Evolutionary conservation across 2,888 invertebrate species (phyloP).

Genomic region (Perithous albicinctus): DNA sequence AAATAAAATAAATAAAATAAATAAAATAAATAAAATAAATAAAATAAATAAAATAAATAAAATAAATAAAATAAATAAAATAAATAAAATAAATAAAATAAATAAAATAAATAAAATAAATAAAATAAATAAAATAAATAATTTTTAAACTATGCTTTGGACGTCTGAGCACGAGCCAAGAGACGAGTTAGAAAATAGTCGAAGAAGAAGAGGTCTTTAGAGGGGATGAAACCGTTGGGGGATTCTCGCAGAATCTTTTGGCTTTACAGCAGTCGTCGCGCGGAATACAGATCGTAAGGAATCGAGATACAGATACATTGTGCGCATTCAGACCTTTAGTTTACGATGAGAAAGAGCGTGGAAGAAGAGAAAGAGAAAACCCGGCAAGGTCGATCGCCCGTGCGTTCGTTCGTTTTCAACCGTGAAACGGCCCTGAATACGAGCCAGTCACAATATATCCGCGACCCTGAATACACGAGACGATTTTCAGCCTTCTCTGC

Average conservation of each 20-base stretch:
- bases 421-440: slow-evolving; percentile 61
- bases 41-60: too few species aligned
- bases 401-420: slow-evolving; percentile 52
- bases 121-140: too few species aligned
- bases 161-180: neutral
- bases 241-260: slow-evolving; percentile 31
- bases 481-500: slow-evolving; percentile 42
- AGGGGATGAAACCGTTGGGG: slow-evolving; percentile 22
- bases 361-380: slow-evolving; percentile 38
- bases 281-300: slow-evolving; percentile 54
- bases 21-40: too few species aligned
- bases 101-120: too few species aligned
- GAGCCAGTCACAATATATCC: slow-evolving; percentile 14
- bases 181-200: neutral
- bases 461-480: slow-evolving; percentile 58
- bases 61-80: too few species aligned
- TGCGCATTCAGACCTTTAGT: slow-evolving; percentile 21
- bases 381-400: slow-evolving; percentile 59
- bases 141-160: neutral
- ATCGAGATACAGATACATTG: slow-evolving; percentile 9
- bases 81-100: too few species aligned
- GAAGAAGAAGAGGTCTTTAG: neutral
- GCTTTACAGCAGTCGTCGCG: slow-evolving; percentile 3
- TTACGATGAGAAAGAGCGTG: slow-evolving; percentile 17
- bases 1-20: too few species aligned